phyloP scores from a whole-genome alignment of 2,888 invertebrate species.

The Theristus sp. region DNA sequence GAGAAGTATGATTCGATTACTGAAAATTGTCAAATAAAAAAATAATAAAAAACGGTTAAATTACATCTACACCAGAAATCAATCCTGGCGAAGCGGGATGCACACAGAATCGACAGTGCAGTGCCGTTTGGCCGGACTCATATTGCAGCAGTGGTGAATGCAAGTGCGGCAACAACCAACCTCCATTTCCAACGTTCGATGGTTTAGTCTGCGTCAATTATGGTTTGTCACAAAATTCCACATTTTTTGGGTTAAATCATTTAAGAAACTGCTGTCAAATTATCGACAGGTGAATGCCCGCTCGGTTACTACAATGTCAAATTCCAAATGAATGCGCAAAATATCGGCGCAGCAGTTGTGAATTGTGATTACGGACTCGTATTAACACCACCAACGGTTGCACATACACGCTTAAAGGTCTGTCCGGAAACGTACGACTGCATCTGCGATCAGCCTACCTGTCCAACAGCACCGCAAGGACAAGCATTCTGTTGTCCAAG shows the following conservation, averaged over 20 bases:
- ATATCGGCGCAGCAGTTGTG: no score
- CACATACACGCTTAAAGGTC: background rate
- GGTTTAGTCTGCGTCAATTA: constrained; percentile 2
- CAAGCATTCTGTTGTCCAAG: constrained; percentile 2
- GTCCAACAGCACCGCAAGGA: background rate
- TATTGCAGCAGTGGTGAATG: constrained; percentile 17
- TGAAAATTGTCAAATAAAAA: background rate
- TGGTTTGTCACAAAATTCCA: background rate
- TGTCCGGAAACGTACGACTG: constrained; percentile 3
- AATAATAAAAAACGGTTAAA: background rate
- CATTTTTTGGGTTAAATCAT: background rate
- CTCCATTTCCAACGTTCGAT: background rate
- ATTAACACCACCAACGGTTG: no score
- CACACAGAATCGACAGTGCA: constrained; percentile 25
- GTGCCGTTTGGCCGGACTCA: constrained; percentile 25
- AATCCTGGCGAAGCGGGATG: constrained; percentile 28
- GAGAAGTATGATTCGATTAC: constrained; percentile 15
- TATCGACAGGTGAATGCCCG: no score
- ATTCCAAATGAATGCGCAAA: no score
- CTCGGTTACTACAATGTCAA: no score
- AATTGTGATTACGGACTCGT: no score
- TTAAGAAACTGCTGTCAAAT: no score
- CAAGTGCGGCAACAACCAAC: constrained; percentile 2
- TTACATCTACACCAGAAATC: constrained; percentile 15
- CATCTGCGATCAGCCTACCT: background rate